Evolutionary conservation across 2,888 invertebrate genomes (phyloP), one percentile per base, ranked within the genome.

Genomic region (Koerneria pararmatus): DNA sequence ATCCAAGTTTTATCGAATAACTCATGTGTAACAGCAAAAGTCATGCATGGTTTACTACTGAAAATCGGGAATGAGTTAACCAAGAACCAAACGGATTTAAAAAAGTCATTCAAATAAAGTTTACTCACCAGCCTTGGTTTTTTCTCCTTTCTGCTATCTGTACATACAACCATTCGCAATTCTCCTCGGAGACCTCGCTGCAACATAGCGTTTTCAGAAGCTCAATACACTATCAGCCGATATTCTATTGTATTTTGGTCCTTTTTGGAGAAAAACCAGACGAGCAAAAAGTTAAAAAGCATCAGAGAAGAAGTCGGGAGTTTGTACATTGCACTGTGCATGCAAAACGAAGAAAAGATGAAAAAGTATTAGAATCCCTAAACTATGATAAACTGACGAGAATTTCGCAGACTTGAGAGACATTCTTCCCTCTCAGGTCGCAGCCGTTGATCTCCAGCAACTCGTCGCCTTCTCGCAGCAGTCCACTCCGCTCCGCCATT

Each of bases 391-490:
- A 22, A 51, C 41, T n/a, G 5, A 66, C 76, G 57, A 80, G 88
- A 84, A 97, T 89, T 84, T 93, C 93, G 87, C 95, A 95, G 83
- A 97, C 95, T 85, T 95, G 95, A 86, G 95, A 93, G 78, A 98
- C 93, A 56, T 92, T 91, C 86, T 95, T 95, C 77, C 95, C 94
- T 73, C 94, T 89, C 91, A 97, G 90, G 82, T 92, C 91, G 69
- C 93, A 90, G 37, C 93, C 93, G 86, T 97, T 97, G 49, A 97
- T 93, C 85, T 87, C 95, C 35, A 97, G 87, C 56, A 94, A 90
- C 87, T 97, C 97, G 84, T 98, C 97, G 67, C 95, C 95, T 85
- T 60, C 60, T 46, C 94, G 94, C 65, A 97, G 86, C 11, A 95
- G 87, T 1, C 93, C 80, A 62, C 93, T 93, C 85, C 94, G 93